Evolutionary conservation across 1,140 invertebrate genomes (phyloP).

Genomic region (Pristionchus pacificus): DNA sequence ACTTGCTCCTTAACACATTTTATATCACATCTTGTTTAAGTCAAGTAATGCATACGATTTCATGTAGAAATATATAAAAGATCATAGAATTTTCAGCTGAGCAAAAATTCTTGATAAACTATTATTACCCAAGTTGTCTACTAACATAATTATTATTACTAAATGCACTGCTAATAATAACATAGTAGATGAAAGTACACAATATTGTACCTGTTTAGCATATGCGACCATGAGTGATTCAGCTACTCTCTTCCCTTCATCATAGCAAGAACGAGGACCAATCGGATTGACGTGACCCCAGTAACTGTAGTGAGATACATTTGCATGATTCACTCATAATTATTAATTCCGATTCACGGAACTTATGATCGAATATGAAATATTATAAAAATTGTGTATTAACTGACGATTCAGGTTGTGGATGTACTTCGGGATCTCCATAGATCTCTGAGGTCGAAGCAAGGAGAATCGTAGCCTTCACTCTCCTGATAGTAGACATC

Average conservation of each 20-base stretch:
- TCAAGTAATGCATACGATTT: too few relatives aligned
- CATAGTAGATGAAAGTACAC: not conserved
- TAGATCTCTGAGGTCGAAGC: slow-evolving; percentile 98
- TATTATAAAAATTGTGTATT: too few relatives aligned
- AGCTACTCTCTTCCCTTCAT: slow-evolving; percentile 94
- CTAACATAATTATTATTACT: too few relatives aligned
- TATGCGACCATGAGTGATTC: slow-evolving; percentile 96
- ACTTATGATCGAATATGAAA: too few relatives aligned
- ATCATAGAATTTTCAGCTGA: too few relatives aligned
- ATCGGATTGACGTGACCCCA: slow-evolving; percentile 99
- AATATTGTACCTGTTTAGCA: slow-evolving; percentile 71
- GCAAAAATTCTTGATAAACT: too few relatives aligned
- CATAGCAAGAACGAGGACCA: slow-evolving; percentile 89
- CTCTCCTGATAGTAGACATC: slow-evolving; percentile 67
- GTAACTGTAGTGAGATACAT: slow-evolving; percentile 63
- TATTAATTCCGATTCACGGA: too few relatives aligned
- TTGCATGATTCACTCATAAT: not conserved
- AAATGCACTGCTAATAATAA: too few relatives aligned
- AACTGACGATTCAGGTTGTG: slow-evolving; percentile 75
- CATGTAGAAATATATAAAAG: too few relatives aligned
- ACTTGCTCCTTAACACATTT: slow-evolving; percentile 72
- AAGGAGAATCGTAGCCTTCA: slow-evolving; percentile 86
- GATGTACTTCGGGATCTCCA: slow-evolving; percentile 92
- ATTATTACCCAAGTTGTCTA: too few relatives aligned
- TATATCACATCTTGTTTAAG: too few relatives aligned